Percentiles rank a stretch among this genome's conserved stretches.
Conservation (phyloP, 2,888 invertebrate genomes). For the Agrotis segetum region DNA sequence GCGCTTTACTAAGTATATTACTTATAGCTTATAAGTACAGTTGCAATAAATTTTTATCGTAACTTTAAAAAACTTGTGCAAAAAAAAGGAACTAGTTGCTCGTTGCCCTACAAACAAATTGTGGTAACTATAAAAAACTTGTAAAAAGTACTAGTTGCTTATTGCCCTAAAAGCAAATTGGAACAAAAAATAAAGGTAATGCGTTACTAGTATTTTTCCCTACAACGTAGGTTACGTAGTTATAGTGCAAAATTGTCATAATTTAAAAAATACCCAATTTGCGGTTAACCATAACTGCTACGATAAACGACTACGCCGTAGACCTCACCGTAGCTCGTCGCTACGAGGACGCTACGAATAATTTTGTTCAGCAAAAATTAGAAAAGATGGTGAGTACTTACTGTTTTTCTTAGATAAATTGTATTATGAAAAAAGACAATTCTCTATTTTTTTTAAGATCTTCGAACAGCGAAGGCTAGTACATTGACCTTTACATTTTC, state of each 20-base stretch:
- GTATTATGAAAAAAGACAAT: too few species aligned
- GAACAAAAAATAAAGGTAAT: background rate
- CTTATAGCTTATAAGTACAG: background rate
- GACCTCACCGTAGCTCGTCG: slow-evolving; percentile 36
- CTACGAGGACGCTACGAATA: slow-evolving; percentile 7
- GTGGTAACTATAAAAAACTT: background rate
- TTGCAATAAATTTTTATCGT: background rate
- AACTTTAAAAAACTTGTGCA: background rate
- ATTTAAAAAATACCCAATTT: background rate
- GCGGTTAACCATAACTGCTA: slow-evolving; percentile 16
- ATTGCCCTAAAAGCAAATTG: background rate
- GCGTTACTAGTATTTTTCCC: background rate
- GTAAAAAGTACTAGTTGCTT: background rate
- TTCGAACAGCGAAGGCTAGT: too few species aligned
- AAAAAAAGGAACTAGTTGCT: slow-evolving; percentile 22
- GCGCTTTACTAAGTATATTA: background rate
- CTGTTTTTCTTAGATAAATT: too few species aligned
- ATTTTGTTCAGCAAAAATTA: slow-evolving; percentile 4
- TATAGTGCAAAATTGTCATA: background rate
- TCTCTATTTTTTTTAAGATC: too few species aligned
- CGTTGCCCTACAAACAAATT: too few species aligned
- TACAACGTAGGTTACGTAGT: too few species aligned
- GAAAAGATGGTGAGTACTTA: background rate
- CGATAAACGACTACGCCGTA: slow-evolving; percentile 48
- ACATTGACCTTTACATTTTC: slow-evolving; percentile 13